phyloP scores from a whole-genome alignment of 2,113 vertebrate species.

The Pangasianodon gigas region DNA sequence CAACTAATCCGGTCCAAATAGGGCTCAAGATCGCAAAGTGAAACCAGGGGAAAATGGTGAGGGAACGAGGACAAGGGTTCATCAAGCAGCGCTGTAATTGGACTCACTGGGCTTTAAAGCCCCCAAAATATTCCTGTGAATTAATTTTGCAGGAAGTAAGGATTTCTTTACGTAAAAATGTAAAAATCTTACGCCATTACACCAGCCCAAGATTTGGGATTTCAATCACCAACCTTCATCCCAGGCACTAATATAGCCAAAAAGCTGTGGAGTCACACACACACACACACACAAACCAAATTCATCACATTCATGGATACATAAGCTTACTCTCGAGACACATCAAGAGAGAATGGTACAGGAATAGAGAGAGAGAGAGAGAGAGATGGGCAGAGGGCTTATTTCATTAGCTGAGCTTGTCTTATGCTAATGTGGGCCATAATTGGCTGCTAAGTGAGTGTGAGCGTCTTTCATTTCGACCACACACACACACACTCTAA shows the following conservation, averaged over 20 bases:
- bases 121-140: not conserved
- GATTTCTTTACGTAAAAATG: not conserved
- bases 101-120: not conserved
- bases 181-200: not conserved
- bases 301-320: not conserved
- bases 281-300: not conserved
- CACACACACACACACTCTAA: conserved; percentile 48
- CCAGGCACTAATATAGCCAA: not conserved
- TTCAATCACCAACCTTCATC: not conserved
- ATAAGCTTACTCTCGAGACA: not conserved
- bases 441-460: conserved; percentile 58
- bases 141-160: not conserved
- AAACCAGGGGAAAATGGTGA: not conserved
- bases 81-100: not conserved
- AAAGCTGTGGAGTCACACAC: not conserved
- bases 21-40: not conserved
- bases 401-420: conserved; percentile 62
- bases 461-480: conserved; percentile 44
- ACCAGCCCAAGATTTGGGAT: not conserved
- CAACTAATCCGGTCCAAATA: not conserved
- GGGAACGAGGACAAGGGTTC: not conserved
- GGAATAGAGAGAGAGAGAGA: not conserved
- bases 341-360: not conserved
- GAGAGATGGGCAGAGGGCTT: conserved; percentile 46
- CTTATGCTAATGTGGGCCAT: conserved; percentile 59